Evolutionary conservation across 2,888 invertebrate species (phyloP).

Genomic region (Drosophila nigritarsus): DNA sequence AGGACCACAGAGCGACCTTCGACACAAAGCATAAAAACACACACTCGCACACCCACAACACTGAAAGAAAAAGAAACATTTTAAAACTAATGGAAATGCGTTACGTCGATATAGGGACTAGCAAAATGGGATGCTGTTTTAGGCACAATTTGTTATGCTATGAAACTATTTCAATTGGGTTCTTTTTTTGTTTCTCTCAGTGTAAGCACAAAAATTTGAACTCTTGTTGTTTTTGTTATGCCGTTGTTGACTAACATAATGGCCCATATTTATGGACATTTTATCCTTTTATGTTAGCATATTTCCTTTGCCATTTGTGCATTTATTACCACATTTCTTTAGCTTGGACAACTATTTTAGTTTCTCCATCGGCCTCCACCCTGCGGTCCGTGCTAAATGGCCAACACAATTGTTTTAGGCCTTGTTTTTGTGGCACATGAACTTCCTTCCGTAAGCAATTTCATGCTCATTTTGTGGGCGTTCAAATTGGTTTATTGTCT

Average conservation of each 20-base stretch:
- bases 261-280: slow-evolving; percentile 82
- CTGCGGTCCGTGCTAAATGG: slow-evolving; percentile 46
- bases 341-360: slow-evolving; percentile 73
- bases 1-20: slow-evolving; percentile 64
- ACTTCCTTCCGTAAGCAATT: slow-evolving; percentile 85
- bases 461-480: slow-evolving; percentile 84
- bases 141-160: not conserved
- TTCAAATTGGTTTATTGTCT: slow-evolving; percentile 77
- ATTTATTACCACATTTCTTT: slow-evolving; percentile 53
- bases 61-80: not conserved
- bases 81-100: not conserved
- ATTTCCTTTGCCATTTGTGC: slow-evolving; percentile 68
- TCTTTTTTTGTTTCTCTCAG: not conserved
- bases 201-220: slow-evolving; percentile 5
- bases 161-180: not conserved
- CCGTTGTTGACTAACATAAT: slow-evolving; percentile 68
- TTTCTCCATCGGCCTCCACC: slow-evolving; percentile 19
- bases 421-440: slow-evolving; percentile 77
- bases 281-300: slow-evolving; percentile 79
- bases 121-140: not conserved
- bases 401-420: slow-evolving; percentile 71
- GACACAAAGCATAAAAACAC: slow-evolving; percentile 22
- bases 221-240: slow-evolving; percentile 38
- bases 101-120: too few species aligned
- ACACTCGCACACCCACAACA: slow-evolving; percentile 8